Conservation (phyloP, 1,140 invertebrate species). For the Hesperophylax magnus region DNA sequence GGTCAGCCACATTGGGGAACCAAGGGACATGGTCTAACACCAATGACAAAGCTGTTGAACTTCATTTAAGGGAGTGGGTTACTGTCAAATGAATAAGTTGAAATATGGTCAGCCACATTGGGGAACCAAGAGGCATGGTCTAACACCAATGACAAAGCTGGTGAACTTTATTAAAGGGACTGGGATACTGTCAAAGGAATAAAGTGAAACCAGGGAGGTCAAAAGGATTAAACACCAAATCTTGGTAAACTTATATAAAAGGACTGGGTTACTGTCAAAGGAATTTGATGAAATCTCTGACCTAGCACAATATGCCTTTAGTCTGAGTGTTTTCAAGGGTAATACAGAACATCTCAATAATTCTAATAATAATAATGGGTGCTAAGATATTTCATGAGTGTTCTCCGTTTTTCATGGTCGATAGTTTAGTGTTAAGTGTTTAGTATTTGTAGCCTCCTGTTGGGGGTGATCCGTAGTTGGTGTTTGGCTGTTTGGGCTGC, state of each 20-base stretch:
- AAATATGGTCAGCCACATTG: no score
- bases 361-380: not conserved
- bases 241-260: not conserved
- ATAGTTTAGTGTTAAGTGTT: not conserved
- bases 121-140: no score
- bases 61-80: no score
- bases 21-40: no score
- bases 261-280: not conserved
- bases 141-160: no score
- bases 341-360: not conserved
- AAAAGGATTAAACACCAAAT: not conserved
- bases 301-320: no score
- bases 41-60: no score
- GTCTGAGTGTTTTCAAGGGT: not conserved
- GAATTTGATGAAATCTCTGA: not conserved
- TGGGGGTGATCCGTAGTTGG: slow-evolving; percentile 63
- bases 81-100: no score
- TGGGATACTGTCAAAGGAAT: not conserved
- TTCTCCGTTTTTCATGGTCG: slow-evolving; percentile 9
- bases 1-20: no score
- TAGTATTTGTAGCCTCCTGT: slow-evolving; percentile 73
- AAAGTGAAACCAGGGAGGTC: not conserved
- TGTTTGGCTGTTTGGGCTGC: slow-evolving; percentile 56
- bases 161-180: no score
- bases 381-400: slow-evolving; percentile 29